These are phyloP conservation scores for Toxonevra muliebris DNA, from an alignment of 2,888 invertebrate genomes.

Conservation along the genomic window DNA sequence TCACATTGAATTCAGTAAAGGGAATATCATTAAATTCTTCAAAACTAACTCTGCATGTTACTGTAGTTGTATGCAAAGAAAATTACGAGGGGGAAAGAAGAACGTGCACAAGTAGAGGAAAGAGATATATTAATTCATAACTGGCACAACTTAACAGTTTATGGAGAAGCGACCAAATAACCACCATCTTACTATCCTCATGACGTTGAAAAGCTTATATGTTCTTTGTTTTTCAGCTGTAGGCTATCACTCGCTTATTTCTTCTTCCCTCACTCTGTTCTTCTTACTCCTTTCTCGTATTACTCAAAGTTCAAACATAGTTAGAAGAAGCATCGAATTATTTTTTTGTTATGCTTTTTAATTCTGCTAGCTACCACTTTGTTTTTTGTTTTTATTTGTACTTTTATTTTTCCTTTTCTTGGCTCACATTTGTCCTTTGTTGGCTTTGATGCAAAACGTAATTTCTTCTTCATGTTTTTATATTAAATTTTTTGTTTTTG, in stretches of 20 bases:
- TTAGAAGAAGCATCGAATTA: no score
- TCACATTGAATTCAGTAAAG: no score
- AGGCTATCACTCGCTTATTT: no score
- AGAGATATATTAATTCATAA: conserved; percentile 8
- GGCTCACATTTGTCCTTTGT: conserved; percentile 3
- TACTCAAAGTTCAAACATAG: no score
- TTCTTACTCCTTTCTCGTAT: neutral
- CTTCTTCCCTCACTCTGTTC: neutral
- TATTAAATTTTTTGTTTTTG: conserved; percentile 1
- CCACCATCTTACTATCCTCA: neutral
- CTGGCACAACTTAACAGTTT: conserved; percentile 13
- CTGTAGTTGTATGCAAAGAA: no score
- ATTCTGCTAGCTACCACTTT: neutral
- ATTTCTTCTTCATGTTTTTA: conserved; percentile 2
- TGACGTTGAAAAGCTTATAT: no score
- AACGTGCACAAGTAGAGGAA: no score
- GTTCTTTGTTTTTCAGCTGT: no score
- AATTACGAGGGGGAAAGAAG: no score
- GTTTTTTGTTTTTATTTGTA: neutral
- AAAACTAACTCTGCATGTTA: no score
- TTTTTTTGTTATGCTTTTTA: neutral
- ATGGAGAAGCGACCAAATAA: neutral
- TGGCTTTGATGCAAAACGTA: conserved; percentile 5
- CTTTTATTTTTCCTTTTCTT: conserved; percentile 9
- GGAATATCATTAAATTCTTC: no score